A percentile compares a stretch with the other conserved stretches of the same genome.
These are phyloP conservation scores for Drosophila melanogaster DNA, from an alignment of 1,140 invertebrate species.

Conservation along the genomic window Release_6_plus_ISO1_MT NT_037436.4:22200001-22200500, in stretches of 20 bases:
- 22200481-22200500: conserved; percentile 36
- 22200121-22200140: conserved; percentile 20
- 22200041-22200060: conserved; percentile 77
- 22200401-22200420: conserved; percentile 1
- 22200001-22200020: conserved; percentile 44
- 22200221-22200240: conserved; percentile 73
- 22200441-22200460: conserved; percentile 19
- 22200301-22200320: conserved; percentile 61
- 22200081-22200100: conserved; percentile 28
- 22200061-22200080: conserved; percentile 40
- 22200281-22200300: conserved; percentile 73
- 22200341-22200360: conserved; percentile 83
- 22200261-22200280: conserved; percentile 82
- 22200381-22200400: conserved; percentile 18
- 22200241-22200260: conserved; percentile 82
- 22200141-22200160: conserved; percentile 38
- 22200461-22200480: not conserved
- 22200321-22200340: conserved; percentile 79
- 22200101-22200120: conserved; percentile 60
- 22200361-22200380: conserved; percentile 68
- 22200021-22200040: conserved; percentile 70
- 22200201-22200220: conserved; percentile 30
- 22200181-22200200: not conserved
- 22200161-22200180: conserved; percentile 56
- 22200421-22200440: too few species aligned